A percentile compares a stretch with the other conserved stretches of the same genome.
Conservation (phyloP, 2,113 vertebrate genomes). For the Lamprotornis superbus region DNA sequence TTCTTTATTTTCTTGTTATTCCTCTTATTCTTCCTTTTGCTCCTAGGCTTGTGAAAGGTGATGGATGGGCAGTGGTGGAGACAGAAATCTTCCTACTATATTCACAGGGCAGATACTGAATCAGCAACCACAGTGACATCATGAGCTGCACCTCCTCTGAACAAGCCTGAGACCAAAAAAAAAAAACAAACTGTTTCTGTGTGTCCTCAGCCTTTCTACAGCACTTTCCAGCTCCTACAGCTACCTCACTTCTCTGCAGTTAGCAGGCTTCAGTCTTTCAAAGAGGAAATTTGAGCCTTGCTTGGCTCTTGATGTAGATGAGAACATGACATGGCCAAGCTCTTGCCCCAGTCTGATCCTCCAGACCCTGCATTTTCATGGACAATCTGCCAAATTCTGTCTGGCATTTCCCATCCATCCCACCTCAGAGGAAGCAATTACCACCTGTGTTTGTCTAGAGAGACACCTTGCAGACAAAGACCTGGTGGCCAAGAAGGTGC, state of each 20-base stretch:
- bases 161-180: not conserved
- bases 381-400: not conserved
- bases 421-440: not conserved
- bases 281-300: not conserved
- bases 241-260: not conserved
- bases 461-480: not conserved
- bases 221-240: not conserved
- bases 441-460: not conserved
- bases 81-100: conserved; percentile 26
- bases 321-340: not conserved
- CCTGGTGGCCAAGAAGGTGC: not conserved
- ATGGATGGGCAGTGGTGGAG: not conserved
- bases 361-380: not conserved
- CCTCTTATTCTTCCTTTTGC: conserved; percentile 22
- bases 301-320: not conserved
- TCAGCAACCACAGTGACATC: not conserved
- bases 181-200: not conserved
- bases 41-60: conserved; percentile 11
- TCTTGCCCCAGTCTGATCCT: not conserved
- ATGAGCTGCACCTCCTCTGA: not conserved
- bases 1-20: conserved; percentile 56
- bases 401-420: not conserved
- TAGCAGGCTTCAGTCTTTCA: not conserved
- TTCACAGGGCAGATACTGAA: not conserved
- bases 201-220: not conserved